Evolutionary conservation across 2,113 vertebrate genomes (phyloP).

Genomic region (Salvelinus fontinalis): DNA sequence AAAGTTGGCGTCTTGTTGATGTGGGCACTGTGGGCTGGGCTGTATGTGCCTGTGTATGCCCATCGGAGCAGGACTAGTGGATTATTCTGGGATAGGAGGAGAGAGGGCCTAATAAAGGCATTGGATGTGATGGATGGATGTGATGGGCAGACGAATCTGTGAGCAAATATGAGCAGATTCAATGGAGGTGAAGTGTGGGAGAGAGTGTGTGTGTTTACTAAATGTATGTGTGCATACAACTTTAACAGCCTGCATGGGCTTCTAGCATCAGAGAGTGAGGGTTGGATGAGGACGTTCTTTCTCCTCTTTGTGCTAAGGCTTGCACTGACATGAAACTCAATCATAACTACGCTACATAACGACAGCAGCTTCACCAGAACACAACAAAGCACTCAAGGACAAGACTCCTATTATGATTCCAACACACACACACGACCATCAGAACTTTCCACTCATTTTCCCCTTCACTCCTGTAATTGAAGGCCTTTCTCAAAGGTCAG

Average conservation of each 20-base stretch:
- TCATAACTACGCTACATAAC: background rate
- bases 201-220: background rate
- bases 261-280: background rate
- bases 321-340: background rate
- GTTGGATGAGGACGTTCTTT: background rate
- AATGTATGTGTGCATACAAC: background rate
- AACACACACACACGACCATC: background rate
- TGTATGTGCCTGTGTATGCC: constrained; percentile 6
- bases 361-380: background rate
- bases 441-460: background rate
- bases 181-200: background rate
- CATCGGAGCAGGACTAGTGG: constrained; percentile 27
- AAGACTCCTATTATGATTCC: background rate
- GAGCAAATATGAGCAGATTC: constrained; percentile 13
- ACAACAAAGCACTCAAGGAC: background rate
- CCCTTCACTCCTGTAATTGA: background rate
- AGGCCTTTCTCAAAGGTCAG: background rate
- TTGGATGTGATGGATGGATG: constrained; percentile 19
- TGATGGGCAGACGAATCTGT: constrained; percentile 19
- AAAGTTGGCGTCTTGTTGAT: constrained; percentile 46
- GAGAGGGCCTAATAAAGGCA: background rate
- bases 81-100: constrained; percentile 30
- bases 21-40: constrained; percentile 2
- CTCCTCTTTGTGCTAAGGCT: background rate
- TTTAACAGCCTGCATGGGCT: background rate